phyloP scores from a whole-genome alignment of 2,888 invertebrate species.

The Mongoloraphidia duomilia region DNA sequence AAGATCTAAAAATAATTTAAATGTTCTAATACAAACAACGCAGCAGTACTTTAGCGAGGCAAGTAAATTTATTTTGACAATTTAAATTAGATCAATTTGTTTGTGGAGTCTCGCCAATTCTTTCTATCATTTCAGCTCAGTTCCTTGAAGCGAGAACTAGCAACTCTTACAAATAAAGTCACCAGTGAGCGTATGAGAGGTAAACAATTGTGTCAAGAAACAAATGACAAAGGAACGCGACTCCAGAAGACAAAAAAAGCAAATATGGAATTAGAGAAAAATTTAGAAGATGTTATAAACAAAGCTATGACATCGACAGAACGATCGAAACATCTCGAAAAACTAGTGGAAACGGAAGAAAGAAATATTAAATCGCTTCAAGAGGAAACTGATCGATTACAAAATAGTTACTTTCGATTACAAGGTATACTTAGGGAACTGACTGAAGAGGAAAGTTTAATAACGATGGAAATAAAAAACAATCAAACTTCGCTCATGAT shows the following conservation, averaged over 20 bases:
- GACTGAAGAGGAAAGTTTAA: conserved; percentile 33
- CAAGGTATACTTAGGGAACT: conserved; percentile 33
- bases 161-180: conserved; percentile 27
- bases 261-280: conserved; percentile 28
- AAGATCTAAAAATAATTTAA: conserved; percentile 24
- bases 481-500: conserved; percentile 31
- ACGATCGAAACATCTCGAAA: conserved; percentile 41
- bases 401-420: conserved; percentile 35
- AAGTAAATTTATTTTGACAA: conserved; percentile 5
- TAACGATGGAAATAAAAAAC: conserved; percentile 33
- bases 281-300: conserved; percentile 34
- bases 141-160: conserved; percentile 33
- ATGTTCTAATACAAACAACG: conserved; percentile 23
- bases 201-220: conserved; percentile 19
- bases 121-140: conserved; percentile 26
- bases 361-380: conserved; percentile 33
- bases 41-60: conserved; percentile 31
- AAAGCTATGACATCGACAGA: conserved; percentile 41
- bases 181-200: conserved; percentile 22
- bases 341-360: conserved; percentile 43
- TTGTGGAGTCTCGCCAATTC: background rate
- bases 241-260: conserved; percentile 16
- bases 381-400: conserved; percentile 33
- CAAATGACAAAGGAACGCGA: conserved; percentile 15
- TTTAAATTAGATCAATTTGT: background rate